phyloP scores from a whole-genome alignment of 2,113 vertebrate genomes.

The Prunella fulvescens region DNA sequence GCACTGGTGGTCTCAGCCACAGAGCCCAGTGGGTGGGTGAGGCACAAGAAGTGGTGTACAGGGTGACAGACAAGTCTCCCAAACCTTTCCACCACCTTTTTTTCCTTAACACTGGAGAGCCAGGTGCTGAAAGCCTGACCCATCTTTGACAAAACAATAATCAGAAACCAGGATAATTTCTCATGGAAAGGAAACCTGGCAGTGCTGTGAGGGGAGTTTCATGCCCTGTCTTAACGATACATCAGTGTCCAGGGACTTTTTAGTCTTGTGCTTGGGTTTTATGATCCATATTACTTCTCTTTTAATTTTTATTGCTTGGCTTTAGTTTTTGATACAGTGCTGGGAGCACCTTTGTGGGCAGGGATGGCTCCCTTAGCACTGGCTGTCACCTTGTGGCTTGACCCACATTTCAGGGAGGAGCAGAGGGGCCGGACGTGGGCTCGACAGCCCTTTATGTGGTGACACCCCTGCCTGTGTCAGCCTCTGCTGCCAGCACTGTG shows the following conservation, averaged over 20 bases:
- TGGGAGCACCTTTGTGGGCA: neutral
- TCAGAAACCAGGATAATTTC: neutral
- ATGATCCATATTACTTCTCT: neutral
- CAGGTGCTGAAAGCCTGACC: neutral
- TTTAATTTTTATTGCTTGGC: constrained; percentile 23
- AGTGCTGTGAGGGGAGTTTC: neutral
- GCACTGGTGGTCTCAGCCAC: neutral
- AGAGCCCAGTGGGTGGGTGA: neutral
- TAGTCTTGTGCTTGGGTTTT: constrained; percentile 29
- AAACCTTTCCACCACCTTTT: neutral
- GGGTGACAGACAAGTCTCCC: neutral
- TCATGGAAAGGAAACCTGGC: neutral
- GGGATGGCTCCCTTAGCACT: neutral
- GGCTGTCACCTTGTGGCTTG: constrained; percentile 16
- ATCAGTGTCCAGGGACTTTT: neutral
- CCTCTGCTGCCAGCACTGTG: neutral
- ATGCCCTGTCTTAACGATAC: neutral
- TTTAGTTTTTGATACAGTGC: constrained; percentile 17
- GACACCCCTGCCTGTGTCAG: neutral
- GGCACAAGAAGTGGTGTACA: neutral
- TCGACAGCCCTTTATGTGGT: fast-evolving
- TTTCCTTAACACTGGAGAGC: neutral
- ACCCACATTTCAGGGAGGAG: neutral
- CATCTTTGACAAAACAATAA: neutral
- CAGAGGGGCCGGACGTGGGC: fast-evolving